Conservation (phyloP, 2,888 invertebrate genomes). For the Deilephila porcellus region DNA sequence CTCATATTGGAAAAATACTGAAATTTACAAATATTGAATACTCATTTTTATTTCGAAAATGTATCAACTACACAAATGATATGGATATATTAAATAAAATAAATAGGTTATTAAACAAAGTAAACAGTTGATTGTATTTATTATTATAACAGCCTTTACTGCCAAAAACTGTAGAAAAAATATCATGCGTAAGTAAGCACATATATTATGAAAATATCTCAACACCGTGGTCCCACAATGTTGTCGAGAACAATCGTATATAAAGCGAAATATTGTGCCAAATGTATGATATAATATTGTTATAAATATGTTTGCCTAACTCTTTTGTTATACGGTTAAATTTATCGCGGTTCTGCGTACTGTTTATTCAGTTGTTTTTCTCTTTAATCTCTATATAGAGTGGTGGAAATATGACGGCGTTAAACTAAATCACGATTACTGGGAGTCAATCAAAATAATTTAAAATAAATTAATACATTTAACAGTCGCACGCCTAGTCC, state of each 20-base stretch:
- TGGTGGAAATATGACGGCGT: too few species aligned
- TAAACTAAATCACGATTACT: too few species aligned
- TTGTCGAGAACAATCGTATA: constrained; percentile 2
- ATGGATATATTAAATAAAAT: too few species aligned
- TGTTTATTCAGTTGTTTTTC: not conserved
- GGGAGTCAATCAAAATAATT: too few species aligned
- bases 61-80: too few species aligned
- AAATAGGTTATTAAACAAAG: not conserved
- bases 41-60: too few species aligned
- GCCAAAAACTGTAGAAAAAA: not conserved
- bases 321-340: constrained; percentile 9
- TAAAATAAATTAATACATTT: too few species aligned
- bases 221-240: not conserved
- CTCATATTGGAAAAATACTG: too few species aligned
- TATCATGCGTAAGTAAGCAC: not conserved
- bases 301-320: constrained; percentile 11
- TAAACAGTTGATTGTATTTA: too few species aligned
- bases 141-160: not conserved
- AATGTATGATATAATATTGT: constrained; percentile 9
- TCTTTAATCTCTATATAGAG: too few species aligned
- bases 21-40: too few species aligned
- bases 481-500: too few species aligned
- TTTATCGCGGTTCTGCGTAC: not conserved
- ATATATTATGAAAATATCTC: constrained; percentile 2
- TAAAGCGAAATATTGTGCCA: constrained; percentile 4